A percentile compares a stretch with the other conserved stretches of the same genome.
phyloP scores from a whole-genome alignment of 2,113 vertebrate species.

The Dissostichus mawsoni region DNA sequence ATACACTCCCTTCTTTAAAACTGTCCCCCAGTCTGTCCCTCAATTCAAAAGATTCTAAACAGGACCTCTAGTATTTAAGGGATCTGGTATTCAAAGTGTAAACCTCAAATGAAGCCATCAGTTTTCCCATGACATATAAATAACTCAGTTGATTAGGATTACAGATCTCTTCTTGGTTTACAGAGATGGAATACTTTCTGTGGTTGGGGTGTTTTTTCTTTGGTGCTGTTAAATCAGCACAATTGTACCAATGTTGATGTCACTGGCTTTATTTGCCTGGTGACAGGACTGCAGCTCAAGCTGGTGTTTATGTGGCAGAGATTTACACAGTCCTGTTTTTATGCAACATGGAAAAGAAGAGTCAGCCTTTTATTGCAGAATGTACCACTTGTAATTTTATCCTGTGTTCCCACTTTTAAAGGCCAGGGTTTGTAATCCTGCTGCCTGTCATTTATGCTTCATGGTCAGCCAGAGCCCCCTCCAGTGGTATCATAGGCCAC shows the following conservation, averaged over 20 bases:
- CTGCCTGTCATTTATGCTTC: neutral
- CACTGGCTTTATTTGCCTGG: conserved; percentile 1
- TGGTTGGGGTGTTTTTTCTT: conserved; percentile 5
- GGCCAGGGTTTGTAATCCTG: neutral
- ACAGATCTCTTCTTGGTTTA: conserved; percentile 24
- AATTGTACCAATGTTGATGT: conserved; percentile 1
- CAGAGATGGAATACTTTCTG: conserved; percentile 27
- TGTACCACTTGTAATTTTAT: neutral
- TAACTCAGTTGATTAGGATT: conserved; percentile 17
- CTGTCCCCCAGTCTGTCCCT: neutral
- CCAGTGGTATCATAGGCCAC: conserved; percentile 5
- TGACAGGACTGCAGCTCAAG: neutral
- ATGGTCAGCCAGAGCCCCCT: conserved; percentile 22
- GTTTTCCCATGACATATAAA: neutral
- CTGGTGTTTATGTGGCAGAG: neutral
- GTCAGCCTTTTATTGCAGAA: neutral
- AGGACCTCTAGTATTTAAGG: neutral
- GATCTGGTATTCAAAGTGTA: conserved; percentile 5
- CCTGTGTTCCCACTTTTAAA: conserved; percentile 5
- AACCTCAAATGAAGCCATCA: neutral
- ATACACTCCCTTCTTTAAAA: neutral
- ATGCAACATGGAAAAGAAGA: neutral
- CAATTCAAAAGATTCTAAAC: neutral
- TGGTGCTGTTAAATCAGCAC: neutral
- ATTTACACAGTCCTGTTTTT: neutral